Percentiles rank a stretch among this genome's conserved stretches.
These are phyloP conservation scores for Drosophila erecta DNA, from an alignment of 1,140 invertebrate genomes.

Conservation along the genomic window DNA sequence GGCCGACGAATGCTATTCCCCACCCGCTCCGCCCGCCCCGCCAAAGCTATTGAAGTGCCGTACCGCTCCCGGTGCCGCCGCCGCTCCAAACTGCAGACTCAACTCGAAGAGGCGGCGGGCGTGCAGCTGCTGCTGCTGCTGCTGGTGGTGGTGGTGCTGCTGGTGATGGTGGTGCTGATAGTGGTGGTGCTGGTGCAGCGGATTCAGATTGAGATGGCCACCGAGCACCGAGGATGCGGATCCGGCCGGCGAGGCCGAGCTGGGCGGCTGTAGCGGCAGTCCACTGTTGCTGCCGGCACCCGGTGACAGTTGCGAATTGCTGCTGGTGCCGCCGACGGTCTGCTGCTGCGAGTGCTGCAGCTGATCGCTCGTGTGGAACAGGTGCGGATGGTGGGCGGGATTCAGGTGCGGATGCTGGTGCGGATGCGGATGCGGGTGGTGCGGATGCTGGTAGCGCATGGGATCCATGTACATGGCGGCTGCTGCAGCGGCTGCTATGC, in stretches of 20 bases:
- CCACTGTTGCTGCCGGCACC: slow-evolving; percentile 72
- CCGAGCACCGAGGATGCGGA: slow-evolving; percentile 70
- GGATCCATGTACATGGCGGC: slow-evolving; percentile 85
- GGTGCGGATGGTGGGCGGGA: slow-evolving; percentile 84
- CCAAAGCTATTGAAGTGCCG: slow-evolving; percentile 83
- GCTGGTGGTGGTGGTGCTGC: slow-evolving; percentile 81
- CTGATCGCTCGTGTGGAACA: slow-evolving; percentile 83
- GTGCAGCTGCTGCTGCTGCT: slow-evolving; percentile 84
- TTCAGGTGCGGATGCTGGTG: slow-evolving; percentile 83
- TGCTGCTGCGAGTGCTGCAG: slow-evolving; percentile 76
- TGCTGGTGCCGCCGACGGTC: slow-evolving; percentile 43
- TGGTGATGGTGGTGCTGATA: slow-evolving; percentile 82
- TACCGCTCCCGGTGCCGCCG: slow-evolving; percentile 77
- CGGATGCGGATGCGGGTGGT: slow-evolving; percentile 75
- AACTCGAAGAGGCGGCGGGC: slow-evolving; percentile 83
- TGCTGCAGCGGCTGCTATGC: slow-evolving; percentile 83
- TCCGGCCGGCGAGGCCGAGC: slow-evolving; percentile 72
- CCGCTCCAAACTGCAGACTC: slow-evolving; percentile 83
- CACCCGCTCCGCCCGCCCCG: slow-evolving; percentile 72
- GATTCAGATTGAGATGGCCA: slow-evolving; percentile 65
- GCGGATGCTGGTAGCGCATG: slow-evolving; percentile 83
- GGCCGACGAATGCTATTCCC: slow-evolving; percentile 84
- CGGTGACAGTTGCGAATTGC: slow-evolving; percentile 73
- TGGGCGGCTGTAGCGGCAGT: slow-evolving; percentile 69
- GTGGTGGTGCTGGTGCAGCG: slow-evolving; percentile 77